These are phyloP conservation scores for Agrypnia vestita DNA, from an alignment of 1,140 invertebrate genomes.

Conservation along the genomic window DNA sequence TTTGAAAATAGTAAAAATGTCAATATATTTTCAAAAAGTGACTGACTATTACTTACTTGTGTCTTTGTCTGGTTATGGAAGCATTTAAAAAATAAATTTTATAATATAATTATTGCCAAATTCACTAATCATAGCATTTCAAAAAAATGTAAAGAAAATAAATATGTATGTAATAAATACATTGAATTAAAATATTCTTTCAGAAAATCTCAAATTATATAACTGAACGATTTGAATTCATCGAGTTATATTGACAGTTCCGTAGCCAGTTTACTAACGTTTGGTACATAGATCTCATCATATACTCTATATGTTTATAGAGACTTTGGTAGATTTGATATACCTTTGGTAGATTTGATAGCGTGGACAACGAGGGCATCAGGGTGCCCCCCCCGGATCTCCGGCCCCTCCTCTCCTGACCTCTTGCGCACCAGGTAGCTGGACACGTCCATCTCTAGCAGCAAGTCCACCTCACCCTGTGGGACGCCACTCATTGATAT, in stretches of 20 bases:
- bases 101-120: not conserved
- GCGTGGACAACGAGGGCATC: constrained; percentile 95
- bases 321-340: not conserved
- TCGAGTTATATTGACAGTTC: too few relatives aligned
- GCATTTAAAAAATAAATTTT: not conserved
- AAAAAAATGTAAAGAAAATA: too few relatives aligned
- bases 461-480: constrained; percentile 62
- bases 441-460: constrained; percentile 83
- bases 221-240: too few relatives aligned
- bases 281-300: too few relatives aligned
- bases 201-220: too few relatives aligned
- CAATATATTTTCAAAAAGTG: too few relatives aligned
- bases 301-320: too few relatives aligned
- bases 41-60: not conserved
- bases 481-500: not conserved
- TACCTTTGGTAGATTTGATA: constrained; percentile 91
- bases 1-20: too few relatives aligned
- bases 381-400: constrained; percentile 90
- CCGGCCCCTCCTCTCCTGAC: constrained; percentile 87
- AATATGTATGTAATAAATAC: too few relatives aligned
- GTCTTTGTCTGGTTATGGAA: not conserved
- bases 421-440: constrained; percentile 85
- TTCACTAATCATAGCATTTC: too few relatives aligned
- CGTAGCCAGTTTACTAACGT: too few relatives aligned
- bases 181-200: too few relatives aligned